phyloP scores from a whole-genome alignment of 2,113 vertebrate species.

The Oncorhynchus nerka region DNA sequence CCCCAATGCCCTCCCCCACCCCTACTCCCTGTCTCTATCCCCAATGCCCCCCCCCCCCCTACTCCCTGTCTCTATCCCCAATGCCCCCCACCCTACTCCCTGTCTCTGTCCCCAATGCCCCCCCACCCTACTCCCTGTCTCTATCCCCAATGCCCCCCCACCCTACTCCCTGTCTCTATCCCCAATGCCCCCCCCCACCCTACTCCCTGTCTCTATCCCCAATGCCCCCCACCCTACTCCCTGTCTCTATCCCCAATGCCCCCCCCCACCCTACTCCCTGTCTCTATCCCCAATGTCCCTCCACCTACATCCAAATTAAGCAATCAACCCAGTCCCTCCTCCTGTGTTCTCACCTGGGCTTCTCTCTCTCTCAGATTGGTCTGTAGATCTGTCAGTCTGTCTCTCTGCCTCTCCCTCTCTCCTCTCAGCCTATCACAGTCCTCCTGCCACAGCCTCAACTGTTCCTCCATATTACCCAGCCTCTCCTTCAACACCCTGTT shows the following conservation, averaged over 20 bases:
- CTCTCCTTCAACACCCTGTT: constrained; percentile 71
- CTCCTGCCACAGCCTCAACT: constrained; percentile 59
- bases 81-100: too few species aligned
- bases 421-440: constrained; percentile 57
- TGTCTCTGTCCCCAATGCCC: too few species aligned
- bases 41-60: background rate
- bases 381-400: constrained; percentile 63
- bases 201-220: too few species aligned
- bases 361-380: constrained; percentile 66
- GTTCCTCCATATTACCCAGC: constrained; percentile 59
- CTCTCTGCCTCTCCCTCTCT: constrained; percentile 64
- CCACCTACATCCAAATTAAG: too few species aligned
- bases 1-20: background rate
- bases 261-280: background rate
- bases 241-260: background rate
- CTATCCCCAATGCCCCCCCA: too few species aligned
- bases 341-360: constrained; percentile 63
- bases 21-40: background rate
- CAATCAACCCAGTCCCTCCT: too few species aligned
- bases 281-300: too few species aligned
- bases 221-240: too few species aligned
- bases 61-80: too few species aligned
- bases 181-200: too few species aligned
- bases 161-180: too few species aligned
- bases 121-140: too few species aligned